Conservation (phyloP, 2,888 invertebrate genomes). For the Phaedon cochleariae region DNA sequence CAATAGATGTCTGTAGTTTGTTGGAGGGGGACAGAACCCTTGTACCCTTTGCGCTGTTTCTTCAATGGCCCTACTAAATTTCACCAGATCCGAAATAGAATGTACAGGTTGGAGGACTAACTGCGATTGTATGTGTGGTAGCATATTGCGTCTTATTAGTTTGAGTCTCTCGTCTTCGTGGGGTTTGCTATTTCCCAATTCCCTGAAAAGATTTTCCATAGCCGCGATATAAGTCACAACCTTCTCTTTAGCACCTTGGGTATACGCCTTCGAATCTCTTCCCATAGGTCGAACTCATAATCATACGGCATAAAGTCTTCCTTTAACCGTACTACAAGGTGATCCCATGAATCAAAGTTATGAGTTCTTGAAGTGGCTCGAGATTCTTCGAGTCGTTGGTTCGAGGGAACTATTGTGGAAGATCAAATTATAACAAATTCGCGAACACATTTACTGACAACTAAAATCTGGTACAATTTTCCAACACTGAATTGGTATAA, state of each 20-base stretch:
- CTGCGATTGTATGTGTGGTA: slow-evolving; percentile 10
- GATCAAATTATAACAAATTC: too few species aligned
- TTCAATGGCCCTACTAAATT: slow-evolving; percentile 11
- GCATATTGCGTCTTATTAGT: slow-evolving; percentile 20
- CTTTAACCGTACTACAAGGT: background rate
- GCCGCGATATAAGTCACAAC: slow-evolving; percentile 11
- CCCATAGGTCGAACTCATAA: slow-evolving; percentile 19
- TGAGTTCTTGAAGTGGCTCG: too few species aligned
- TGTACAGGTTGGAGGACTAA: background rate
- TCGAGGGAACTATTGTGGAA: too few species aligned
- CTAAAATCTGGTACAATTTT: too few species aligned
- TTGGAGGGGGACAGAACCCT: slow-evolving; percentile 12
- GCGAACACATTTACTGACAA: too few species aligned
- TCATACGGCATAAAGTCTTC: slow-evolving; percentile 14
- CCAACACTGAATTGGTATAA: too few species aligned
- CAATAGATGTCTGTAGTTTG: background rate
- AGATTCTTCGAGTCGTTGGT: too few species aligned
- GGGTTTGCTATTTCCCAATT: background rate
- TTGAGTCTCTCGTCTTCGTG: background rate
- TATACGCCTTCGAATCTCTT: slow-evolving; percentile 22
- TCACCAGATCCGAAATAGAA: background rate
- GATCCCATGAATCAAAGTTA: background rate
- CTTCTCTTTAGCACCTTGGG: slow-evolving; percentile 17
- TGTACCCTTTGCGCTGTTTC: slow-evolving; percentile 15
- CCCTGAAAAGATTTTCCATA: slow-evolving; percentile 24